Evolutionary conservation across 2,113 vertebrate genomes (phyloP), one percentile per base, ranked within the genome.

Genomic region (Epinephelus cyanopodus): DNA sequence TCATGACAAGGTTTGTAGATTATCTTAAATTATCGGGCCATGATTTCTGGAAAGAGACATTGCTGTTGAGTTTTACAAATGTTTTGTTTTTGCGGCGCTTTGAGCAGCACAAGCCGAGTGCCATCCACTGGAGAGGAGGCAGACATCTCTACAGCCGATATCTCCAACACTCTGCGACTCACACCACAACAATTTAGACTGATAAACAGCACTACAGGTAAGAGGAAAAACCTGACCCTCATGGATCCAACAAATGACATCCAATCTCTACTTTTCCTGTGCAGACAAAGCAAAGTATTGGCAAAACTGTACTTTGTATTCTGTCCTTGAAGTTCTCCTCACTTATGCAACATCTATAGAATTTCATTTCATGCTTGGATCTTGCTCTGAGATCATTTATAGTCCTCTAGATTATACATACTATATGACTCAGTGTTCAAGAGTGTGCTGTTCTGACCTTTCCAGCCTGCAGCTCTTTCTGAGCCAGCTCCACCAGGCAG

Each of bases 401-500:
- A 27, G 10, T 66, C 25, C 21, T 81, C 60, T 23, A 23, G 21
- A 47, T 66, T 19, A 65, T 17, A 53, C 52, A 69, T 57, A 62
- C 21, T 0, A 37, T 48, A n/a, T 67, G 47, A 63, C 42, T 87
- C 77, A 45, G 64, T 33, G 54, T 56, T 74, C 21, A 13, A 62
- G 47, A 65, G 79, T 47, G 45, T 57, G 63, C 53, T 72, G 66
- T 33, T 15, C 88, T 75, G 89, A 99, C 98, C 97, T 99, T 99
- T 84, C 96, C 97, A 1, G 94, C 96, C 27, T 92, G 92, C 92
- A 99, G 94, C 88, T 99, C 98, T 85, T 97, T 96, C 29, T 77
- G 93, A 76, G 97, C 98, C 80, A 99, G 96, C 89, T 97, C 96
- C 37, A 99, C 98, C 9, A 99, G 95, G 1, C 97, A 95, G 69